These are phyloP conservation scores for Diachrysia chrysitis DNA, from an alignment of 2,888 invertebrate species.

Conservation along the genomic window DNA sequence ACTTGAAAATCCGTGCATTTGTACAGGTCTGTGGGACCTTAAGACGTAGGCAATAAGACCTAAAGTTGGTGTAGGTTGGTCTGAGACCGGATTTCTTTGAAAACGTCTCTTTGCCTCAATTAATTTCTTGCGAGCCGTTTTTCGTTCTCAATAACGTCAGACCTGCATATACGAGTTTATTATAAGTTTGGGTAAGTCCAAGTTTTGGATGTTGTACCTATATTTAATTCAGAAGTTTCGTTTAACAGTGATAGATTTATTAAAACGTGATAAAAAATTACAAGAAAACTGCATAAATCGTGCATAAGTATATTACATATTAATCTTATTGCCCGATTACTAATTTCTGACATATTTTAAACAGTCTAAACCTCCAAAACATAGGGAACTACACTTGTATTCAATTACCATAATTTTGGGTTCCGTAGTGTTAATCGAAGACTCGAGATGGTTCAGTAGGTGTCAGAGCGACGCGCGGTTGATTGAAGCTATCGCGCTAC, in stretches of 20 bases:
- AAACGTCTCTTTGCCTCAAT: constrained; percentile 67
- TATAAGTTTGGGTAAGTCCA: constrained; percentile 62
- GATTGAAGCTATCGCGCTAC: constrained; percentile 69
- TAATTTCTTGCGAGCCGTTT: constrained; percentile 70
- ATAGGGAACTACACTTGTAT: neutral
- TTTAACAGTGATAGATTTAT: too few species aligned
- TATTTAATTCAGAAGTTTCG: too few species aligned
- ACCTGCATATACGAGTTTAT: constrained; percentile 65
- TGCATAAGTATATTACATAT: too few species aligned
- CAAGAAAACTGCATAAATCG: too few species aligned
- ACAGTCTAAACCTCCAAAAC: too few species aligned
- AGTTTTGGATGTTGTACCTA: too few species aligned
- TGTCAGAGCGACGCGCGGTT: constrained; percentile 63
- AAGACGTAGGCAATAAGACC: neutral
- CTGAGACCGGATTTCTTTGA: constrained; percentile 50
- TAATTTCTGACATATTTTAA: too few species aligned
- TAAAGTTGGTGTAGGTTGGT: constrained; percentile 15
- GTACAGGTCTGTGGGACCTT: constrained; percentile 10
- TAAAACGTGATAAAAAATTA: too few species aligned
- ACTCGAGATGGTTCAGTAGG: constrained; percentile 68
- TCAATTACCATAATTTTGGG: constrained; percentile 40
- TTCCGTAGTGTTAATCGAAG: constrained; percentile 63
- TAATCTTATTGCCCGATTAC: too few species aligned
- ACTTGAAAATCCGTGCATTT: constrained; percentile 37
- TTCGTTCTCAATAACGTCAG: constrained; percentile 69